These are phyloP conservation scores for Myrmecophaga tridactyla DNA, from an alignment of 2,113 vertebrate species.

Conservation along the genomic window DNA sequence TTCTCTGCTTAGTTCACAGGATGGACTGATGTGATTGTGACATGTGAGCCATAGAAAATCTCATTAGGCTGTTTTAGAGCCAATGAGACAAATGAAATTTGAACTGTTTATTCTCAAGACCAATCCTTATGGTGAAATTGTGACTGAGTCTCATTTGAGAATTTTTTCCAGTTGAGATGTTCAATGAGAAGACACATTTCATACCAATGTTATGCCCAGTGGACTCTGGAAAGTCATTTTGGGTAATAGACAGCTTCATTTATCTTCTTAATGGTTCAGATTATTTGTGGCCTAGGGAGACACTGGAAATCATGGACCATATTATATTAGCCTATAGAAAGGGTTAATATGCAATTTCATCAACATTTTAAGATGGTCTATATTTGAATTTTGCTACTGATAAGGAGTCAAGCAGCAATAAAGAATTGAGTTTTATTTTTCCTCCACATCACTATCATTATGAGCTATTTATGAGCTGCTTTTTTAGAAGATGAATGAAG, in stretches of 20 bases:
- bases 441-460: neutral
- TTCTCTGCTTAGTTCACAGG: neutral
- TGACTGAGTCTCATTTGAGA: neutral
- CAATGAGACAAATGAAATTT: neutral
- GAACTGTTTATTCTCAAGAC: neutral
- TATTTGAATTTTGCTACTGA: conserved; percentile 34
- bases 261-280: neutral
- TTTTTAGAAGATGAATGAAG: neutral
- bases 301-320: neutral
- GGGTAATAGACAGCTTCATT: neutral
- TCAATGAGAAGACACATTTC: neutral
- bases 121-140: neutral
- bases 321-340: neutral
- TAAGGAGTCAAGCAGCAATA: neutral
- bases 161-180: neutral
- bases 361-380: neutral
- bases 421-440: neutral
- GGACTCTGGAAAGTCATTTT: neutral
- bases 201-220: neutral
- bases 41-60: neutral
- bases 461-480: neutral
- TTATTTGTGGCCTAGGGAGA: neutral
- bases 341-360: neutral
- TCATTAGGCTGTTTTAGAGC: neutral
- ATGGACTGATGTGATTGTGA: neutral